Evolutionary conservation across 1,140 invertebrate genomes (phyloP), one percentile per base, ranked within the genome.

Genomic region (Leptopilina boulardi): DNA sequence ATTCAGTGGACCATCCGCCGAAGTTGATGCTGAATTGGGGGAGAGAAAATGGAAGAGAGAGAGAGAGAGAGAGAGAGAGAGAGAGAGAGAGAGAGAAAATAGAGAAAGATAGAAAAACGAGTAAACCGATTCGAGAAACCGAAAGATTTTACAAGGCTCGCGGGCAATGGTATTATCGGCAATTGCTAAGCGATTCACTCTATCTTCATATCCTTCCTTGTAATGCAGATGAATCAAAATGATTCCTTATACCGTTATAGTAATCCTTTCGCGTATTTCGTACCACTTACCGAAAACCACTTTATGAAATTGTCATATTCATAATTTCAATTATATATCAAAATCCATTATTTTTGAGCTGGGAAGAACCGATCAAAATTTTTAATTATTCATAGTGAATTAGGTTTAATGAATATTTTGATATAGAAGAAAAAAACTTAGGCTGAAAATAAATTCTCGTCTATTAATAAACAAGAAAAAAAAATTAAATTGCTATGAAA

Each of bases 71-170:
- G 30, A 10, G 34, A 30, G 11, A 73, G 3, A 21, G 26, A 54
- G n/a, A n/a, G n/a, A n/a, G 4, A 44, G 74, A 73, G 59, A 74
- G 59, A 77, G 66, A 77, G 56, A 81, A n/a, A n/a, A n/a, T n/a
- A n/a, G 78, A 34, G 71, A 73, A 23, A 10, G 34, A 30, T 9
- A 73, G 3, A 21, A 21, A 54, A 77, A 76, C 77, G 71, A 66
- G 81, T 77, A 78, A 83, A 81, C 66, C 79, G 71, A 77, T 80
- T 84, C 74, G 76, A 74, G 72, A 54, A 74, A 51, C 73, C 51
- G 74, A 82, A 51, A 66, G 77, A 84, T 84, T 80, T 38, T 70
- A 38, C 44, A 79, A 34, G 54, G 71, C 19, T 80, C 76, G 26
- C 23, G 23, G 66, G 71, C 73, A 34, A 51, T 13, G 23, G 75